phyloP scores from a whole-genome alignment of 2,797 vertebrate genomes.

The Triplophysa yarkandensis region DNA sequence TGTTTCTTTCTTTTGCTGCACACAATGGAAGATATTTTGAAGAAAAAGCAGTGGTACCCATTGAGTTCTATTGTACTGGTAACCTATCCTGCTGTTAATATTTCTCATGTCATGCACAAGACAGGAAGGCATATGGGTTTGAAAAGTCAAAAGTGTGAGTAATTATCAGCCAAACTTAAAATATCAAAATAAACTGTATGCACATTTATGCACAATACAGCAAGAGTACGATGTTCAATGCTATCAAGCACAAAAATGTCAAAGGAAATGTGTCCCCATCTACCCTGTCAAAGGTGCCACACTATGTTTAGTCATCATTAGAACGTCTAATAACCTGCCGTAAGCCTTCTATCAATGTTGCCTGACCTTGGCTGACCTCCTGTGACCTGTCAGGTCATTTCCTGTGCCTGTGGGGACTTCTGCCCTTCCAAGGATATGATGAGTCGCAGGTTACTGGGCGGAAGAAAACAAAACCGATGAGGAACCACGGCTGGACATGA shows the following conservation, averaged over 20 bases:
- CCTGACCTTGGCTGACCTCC: constrained; percentile 48
- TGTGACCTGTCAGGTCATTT: constrained; percentile 50
- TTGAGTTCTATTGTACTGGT: no score
- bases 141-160: no score
- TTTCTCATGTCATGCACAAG: no score
- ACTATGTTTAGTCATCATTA: constrained; percentile 49
- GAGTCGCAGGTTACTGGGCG: constrained; percentile 49
- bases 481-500: neutral
- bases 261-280: constrained; percentile 2
- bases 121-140: no score
- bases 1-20: no score
- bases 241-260: constrained; percentile 28
- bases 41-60: no score
- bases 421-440: constrained; percentile 49
- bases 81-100: no score
- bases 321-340: constrained; percentile 50
- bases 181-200: no score
- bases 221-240: no score
- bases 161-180: no score
- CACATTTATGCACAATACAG: no score
- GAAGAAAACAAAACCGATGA: constrained; percentile 31
- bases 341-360: constrained; percentile 50
- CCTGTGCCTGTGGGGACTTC: constrained; percentile 52
- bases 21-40: no score
- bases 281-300: constrained; percentile 1